Conservation (phyloP, 1,140 invertebrate species). For the Pinna nobilis region DNA sequence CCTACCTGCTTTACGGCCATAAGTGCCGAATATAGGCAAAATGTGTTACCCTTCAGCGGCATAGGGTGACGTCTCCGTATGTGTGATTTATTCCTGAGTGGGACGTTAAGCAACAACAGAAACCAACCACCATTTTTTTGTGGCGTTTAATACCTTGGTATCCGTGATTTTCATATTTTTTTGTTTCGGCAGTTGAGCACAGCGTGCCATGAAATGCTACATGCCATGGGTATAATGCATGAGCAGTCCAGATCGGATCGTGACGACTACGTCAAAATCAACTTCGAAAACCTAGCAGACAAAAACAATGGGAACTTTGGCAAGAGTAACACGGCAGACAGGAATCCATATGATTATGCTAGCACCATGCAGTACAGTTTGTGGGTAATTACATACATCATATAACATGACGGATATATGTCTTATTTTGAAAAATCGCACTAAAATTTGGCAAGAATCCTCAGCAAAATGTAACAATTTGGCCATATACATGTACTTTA, state of each 20-base stretch:
- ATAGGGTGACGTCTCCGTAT: too few species aligned
- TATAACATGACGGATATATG: neutral
- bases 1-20: too few species aligned
- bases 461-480: neutral
- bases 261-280: conserved; percentile 24
- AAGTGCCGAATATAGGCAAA: too few species aligned
- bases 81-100: too few species aligned
- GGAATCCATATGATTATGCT: conserved; percentile 19
- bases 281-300: conserved; percentile 10
- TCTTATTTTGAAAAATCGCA: neutral
- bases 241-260: conserved; percentile 45
- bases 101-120: too few species aligned
- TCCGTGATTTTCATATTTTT: neutral
- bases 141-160: too few species aligned
- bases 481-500: neutral
- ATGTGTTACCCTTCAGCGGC: too few species aligned
- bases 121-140: too few species aligned
- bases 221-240: conserved; percentile 25
- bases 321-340: conserved; percentile 8
- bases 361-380: conserved; percentile 22
- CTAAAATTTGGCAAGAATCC: neutral
- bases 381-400: neutral
- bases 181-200: neutral
- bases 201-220: conserved; percentile 29
- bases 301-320: conserved; percentile 8